Base-by-base conservation (phyloP, 2,797 vertebrate species). In the Coilia nasus region DNA sequence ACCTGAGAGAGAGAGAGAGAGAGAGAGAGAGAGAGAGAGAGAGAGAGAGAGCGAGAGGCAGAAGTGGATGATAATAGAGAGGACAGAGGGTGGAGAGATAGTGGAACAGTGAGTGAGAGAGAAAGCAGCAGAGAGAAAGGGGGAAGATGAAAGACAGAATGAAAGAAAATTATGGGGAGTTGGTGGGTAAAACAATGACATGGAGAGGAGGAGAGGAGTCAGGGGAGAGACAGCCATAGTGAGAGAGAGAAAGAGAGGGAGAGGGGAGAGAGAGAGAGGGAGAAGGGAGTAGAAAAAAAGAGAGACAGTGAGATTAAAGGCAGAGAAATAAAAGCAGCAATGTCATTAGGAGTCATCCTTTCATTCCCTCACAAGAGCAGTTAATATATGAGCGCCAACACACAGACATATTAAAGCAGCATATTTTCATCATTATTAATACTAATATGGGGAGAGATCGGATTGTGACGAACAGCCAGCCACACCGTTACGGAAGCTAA, bases 361-460 rank as follows among this genome's bases (percentile, higher is more conserved):
- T 90, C 88, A 87, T 87, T 88, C 83, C 59, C 50, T 83, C 83
- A 88, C 87, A 91, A 90, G 85, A 87, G 84, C 86, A 83, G 86
- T 87, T 88, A 87, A 89, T 85, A 86, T 85, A 54, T 6, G 86
- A 87, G 83, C 82, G 81, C 83, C 87, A 88, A 90, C 87, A 87
- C 89, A 82, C 86, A 85, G 84, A 89, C 87, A 88, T 88, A 90
- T 90, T 88, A 87, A 90, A 90, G 84, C 80, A 84, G 88, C 84
- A 90, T 83, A 87, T 82, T 87, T 84, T 86, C 86, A 84, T 84
- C 84, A 86, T 88, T 88, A 92, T 92, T 88, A 91, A 91, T 87
- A 90, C 90, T 85, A 89, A 91, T 88, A 90, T n/a, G n/a, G n/a
- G n/a, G n/a, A 86, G 82, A 67, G 54, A 89, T 91, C 88, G 83